Conservation (phyloP, 2,888 invertebrate genomes). For the Reticulitermes lucifugus region DNA sequence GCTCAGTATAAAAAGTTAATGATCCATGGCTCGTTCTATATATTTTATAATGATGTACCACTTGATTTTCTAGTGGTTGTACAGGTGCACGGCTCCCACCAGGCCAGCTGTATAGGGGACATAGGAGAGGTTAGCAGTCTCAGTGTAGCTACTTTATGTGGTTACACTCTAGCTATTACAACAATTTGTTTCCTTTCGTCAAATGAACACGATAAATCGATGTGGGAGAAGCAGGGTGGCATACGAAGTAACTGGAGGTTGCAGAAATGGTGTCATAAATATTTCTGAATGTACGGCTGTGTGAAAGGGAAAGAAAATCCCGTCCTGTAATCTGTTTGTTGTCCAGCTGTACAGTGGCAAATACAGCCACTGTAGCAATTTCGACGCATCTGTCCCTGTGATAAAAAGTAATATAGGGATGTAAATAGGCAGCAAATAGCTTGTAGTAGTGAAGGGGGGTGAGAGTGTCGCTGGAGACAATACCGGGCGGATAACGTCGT, state of each 20-base stretch:
- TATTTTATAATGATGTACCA: conserved; percentile 12
- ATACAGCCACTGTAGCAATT: neutral
- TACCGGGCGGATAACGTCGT: neutral
- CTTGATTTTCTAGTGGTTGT: neutral
- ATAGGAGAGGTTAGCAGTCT: neutral
- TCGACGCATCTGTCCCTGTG: conserved; percentile 18
- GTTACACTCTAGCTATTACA: neutral
- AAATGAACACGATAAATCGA: conserved; percentile 27
- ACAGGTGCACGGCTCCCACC: neutral
- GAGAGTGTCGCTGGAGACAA: neutral
- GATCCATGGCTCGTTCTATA: neutral
- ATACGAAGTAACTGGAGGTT: too few species aligned
- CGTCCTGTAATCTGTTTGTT: neutral
- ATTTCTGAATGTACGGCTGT: neutral
- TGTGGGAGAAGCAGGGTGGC: conserved; percentile 14
- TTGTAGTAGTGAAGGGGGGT: neutral
- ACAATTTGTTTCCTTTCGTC: conserved; percentile 19
- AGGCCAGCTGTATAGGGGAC: neutral
- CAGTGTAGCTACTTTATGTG: neutral
- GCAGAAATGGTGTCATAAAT: neutral
- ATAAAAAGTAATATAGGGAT: conserved; percentile 28
- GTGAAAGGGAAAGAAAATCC: neutral
- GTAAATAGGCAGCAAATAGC: conserved; percentile 24
- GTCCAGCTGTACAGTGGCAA: neutral
- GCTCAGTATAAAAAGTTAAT: neutral